phyloP scores from a whole-genome alignment of 1,140 invertebrate species.

The Drosophila leontia region DNA sequence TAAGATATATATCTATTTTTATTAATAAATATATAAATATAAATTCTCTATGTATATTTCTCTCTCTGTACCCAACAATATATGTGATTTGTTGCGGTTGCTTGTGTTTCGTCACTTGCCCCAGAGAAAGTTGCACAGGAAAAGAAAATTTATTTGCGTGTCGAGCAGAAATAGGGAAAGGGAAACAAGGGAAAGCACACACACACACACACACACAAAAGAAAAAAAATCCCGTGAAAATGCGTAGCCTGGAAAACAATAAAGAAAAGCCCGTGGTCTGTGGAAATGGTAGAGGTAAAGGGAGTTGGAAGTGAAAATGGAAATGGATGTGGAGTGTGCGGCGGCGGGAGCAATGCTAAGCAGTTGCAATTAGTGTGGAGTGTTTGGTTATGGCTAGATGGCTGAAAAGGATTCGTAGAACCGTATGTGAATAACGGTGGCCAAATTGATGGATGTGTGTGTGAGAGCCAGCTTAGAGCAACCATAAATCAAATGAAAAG shows the following conservation, averaged over 20 bases:
- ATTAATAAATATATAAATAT: not conserved
- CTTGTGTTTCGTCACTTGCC: slow-evolving; percentile 30
- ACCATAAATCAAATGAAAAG: slow-evolving; percentile 69
- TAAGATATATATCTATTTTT: no score
- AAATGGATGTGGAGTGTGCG: slow-evolving; percentile 2
- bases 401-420: slow-evolving; percentile 43
- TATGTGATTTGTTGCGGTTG: slow-evolving; percentile 31
- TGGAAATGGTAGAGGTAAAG: not conserved
- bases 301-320: slow-evolving; percentile 2
- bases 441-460: slow-evolving; percentile 57
- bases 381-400: slow-evolving; percentile 29
- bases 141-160: slow-evolving; percentile 79
- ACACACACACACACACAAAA: slow-evolving; percentile 5
- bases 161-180: slow-evolving; percentile 32
- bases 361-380: slow-evolving; percentile 68
- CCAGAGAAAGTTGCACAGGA: slow-evolving; percentile 28
- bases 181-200: not conserved
- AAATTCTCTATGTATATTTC: slow-evolving; percentile 1
- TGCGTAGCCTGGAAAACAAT: slow-evolving; percentile 14
- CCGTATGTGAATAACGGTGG: slow-evolving; percentile 64
- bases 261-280: slow-evolving; percentile 14
- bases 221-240: slow-evolving; percentile 13
- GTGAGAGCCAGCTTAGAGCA: not conserved
- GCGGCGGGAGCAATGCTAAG: slow-evolving; percentile 40
- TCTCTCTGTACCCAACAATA: slow-evolving; percentile 5